Conservation (phyloP, 2,888 invertebrate genomes). For the Melolontha melolontha region DNA sequence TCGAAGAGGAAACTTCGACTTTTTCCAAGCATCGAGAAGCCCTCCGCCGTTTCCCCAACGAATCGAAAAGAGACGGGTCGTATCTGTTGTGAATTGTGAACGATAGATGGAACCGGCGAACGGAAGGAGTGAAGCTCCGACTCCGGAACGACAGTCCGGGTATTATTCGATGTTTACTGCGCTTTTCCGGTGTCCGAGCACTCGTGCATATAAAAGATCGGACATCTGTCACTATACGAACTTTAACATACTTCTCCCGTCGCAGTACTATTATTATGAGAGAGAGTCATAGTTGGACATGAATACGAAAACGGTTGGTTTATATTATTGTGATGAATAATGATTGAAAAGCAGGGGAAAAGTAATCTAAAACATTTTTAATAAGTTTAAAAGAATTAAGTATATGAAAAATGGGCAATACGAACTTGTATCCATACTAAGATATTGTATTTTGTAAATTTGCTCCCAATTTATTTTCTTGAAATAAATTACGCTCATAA, state of each 20-base stretch:
- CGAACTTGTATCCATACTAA: too few species aligned
- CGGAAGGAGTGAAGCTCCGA: slow-evolving; percentile 50
- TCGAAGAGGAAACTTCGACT: slow-evolving; percentile 32
- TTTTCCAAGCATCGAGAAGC: slow-evolving; percentile 10
- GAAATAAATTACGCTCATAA: too few species aligned
- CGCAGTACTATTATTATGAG: slow-evolving; percentile 9
- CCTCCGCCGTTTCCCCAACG: slow-evolving; percentile 7
- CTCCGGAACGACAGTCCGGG: slow-evolving; percentile 54
- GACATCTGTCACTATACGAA: slow-evolving; percentile 54
- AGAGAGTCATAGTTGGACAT: slow-evolving; percentile 20
- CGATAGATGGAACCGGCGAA: slow-evolving; percentile 44
- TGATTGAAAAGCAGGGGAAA: too few species aligned
- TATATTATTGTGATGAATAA: too few species aligned
- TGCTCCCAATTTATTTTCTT: too few species aligned
- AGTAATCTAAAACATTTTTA: too few species aligned
- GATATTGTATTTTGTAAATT: too few species aligned
- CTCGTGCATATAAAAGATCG: slow-evolving; percentile 59
- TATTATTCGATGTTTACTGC: slow-evolving; percentile 58
- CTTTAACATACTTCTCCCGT: slow-evolving; percentile 35
- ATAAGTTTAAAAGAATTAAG: too few species aligned
- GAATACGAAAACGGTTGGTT: not conserved
- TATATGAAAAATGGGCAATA: too few species aligned
- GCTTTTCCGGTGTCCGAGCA: slow-evolving; percentile 56
- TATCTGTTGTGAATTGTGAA: slow-evolving; percentile 16
- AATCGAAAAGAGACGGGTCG: slow-evolving; percentile 30